Evolutionary conservation across 1,140 invertebrate species (phyloP).

Genomic region (Anastrepha obliqua): DNA sequence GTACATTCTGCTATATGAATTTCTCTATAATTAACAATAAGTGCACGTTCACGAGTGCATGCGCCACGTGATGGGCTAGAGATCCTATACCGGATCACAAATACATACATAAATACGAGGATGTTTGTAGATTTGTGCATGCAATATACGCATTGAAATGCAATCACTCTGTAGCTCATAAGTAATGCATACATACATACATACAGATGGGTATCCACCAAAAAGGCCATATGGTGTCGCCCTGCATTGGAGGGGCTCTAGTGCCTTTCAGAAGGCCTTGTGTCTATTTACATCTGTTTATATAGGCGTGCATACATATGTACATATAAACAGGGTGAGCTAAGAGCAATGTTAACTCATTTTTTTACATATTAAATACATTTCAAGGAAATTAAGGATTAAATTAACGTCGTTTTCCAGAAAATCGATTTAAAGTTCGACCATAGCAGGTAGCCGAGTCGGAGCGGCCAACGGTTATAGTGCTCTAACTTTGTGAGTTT

Average conservation of each 20-base stretch:
- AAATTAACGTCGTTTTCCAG: too few species aligned
- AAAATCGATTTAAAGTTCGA: too few species aligned
- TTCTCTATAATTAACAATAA: slow-evolving; percentile 12
- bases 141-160: not conserved
- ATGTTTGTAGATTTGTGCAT: not conserved
- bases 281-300: not conserved
- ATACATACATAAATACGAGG: not conserved
- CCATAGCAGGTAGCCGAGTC: too few species aligned
- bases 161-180: not conserved
- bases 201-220: not conserved
- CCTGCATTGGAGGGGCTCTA: not conserved
- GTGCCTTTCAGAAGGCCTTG: not conserved
- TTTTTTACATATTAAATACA: too few species aligned
- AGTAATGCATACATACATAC: not conserved
- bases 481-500: too few species aligned
- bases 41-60: slow-evolving; percentile 10
- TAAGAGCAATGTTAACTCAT: too few species aligned
- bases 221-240: not conserved
- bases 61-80: slow-evolving; percentile 18
- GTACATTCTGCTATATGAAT: not conserved
- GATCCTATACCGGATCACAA: not conserved
- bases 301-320: not conserved
- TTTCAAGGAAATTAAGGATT: too few species aligned
- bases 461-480: too few species aligned
- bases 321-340: not conserved